Evolutionary conservation across 2,888 invertebrate species (phyloP).

Genomic region (Altica lythri): DNA sequence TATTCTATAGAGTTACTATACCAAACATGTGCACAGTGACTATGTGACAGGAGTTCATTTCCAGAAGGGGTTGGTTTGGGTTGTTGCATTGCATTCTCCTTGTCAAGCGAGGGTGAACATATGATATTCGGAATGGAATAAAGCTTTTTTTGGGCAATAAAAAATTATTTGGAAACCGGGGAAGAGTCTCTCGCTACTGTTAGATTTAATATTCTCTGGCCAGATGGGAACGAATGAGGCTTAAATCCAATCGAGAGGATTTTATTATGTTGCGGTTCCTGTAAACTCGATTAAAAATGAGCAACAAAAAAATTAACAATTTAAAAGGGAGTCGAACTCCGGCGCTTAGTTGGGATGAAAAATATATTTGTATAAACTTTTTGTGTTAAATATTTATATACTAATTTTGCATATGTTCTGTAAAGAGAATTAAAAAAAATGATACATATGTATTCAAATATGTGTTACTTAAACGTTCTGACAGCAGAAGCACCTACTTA

Average conservation of each 20-base stretch:
- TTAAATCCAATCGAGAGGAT: not conserved
- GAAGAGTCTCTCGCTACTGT: not conserved
- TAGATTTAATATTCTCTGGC: constrained; percentile 5
- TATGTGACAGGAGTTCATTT: constrained; percentile 43
- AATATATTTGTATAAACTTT: too few species aligned
- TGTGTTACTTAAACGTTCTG: too few species aligned
- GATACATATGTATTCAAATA: too few species aligned
- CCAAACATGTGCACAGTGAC: constrained; percentile 25
- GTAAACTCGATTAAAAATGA: not conserved
- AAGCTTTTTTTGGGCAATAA: constrained; percentile 18
- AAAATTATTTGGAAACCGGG: constrained; percentile 13
- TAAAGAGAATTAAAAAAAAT: too few species aligned
- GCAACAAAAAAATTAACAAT: not conserved
- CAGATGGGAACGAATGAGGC: constrained; percentile 1
- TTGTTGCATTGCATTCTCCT: constrained; percentile 5
- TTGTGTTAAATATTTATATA: too few species aligned
- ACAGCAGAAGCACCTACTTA: too few species aligned
- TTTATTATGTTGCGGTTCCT: constrained; percentile 4
- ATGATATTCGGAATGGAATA: constrained; percentile 20
- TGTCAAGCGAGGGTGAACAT: constrained; percentile 18
- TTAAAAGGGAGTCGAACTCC: too few species aligned
- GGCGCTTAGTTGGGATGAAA: too few species aligned
- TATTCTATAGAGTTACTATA: too few species aligned
- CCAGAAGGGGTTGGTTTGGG: constrained; percentile 23
- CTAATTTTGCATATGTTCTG: too few species aligned